phyloP scores from a whole-genome alignment of 2,113 vertebrate genomes.

The Noturus placidus region DNA sequence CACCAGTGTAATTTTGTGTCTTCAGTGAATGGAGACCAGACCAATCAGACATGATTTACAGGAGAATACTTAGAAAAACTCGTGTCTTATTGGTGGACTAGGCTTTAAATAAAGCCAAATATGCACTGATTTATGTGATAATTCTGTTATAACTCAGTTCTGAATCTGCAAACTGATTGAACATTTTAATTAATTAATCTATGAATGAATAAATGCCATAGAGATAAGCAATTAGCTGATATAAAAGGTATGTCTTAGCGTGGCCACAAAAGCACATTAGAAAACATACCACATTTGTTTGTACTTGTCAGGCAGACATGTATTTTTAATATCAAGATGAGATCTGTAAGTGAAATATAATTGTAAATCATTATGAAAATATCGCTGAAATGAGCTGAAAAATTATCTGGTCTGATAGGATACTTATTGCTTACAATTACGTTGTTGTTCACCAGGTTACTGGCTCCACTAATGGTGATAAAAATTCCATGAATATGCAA shows the following conservation, averaged over 20 bases:
- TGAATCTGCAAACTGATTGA: no score
- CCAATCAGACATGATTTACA: no score
- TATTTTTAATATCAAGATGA: background rate
- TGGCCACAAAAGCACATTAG: background rate
- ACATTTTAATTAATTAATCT: background rate
- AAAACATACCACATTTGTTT: background rate
- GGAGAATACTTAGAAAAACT: no score
- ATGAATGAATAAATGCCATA: background rate
- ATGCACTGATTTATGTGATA: background rate
- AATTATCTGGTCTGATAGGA: background rate
- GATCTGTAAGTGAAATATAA: constrained; percentile 1
- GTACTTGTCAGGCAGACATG: background rate
- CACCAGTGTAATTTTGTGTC: no score
- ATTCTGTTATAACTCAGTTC: background rate
- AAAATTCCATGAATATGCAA: constrained; percentile 6
- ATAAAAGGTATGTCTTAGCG: background rate
- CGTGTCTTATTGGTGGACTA: no score
- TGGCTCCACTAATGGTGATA: background rate
- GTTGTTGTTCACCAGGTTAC: background rate
- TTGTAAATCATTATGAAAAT: background rate
- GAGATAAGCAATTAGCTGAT: background rate
- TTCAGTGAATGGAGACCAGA: no score
- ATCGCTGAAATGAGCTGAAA: background rate
- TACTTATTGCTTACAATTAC: constrained; percentile 1
- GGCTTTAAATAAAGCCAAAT: background rate